A percentile compares a stretch with the other conserved stretches of the same genome.
phyloP scores from a whole-genome alignment of 2,888 invertebrate genomes.

The Xestoiulus laeticollis region DNA sequence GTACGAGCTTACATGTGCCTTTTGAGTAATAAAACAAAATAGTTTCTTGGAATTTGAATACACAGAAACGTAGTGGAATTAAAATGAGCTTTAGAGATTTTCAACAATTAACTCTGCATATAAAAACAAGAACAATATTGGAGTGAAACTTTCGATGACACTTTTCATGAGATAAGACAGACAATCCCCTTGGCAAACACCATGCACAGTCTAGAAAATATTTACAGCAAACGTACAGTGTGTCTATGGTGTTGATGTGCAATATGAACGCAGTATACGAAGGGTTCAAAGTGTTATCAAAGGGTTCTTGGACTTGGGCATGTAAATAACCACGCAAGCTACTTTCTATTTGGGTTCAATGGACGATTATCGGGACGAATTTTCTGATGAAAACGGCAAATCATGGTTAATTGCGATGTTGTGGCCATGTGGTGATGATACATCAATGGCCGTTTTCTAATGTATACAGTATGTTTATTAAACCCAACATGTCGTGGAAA shows the following conservation, averaged over 20 bases:
- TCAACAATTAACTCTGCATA: background rate
- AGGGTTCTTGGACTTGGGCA: background rate
- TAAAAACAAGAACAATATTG: background rate
- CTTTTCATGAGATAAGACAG: background rate
- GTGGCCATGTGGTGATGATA: no score
- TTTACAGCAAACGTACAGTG: background rate
- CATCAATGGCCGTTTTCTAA: no score
- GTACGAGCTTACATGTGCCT: no score
- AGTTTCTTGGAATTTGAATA: background rate
- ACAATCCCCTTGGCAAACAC: slow-evolving; percentile 7
- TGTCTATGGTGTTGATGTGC: background rate
- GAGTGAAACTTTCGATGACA: background rate
- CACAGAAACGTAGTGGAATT: background rate
- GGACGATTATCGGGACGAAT: background rate
- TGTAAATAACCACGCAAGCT: background rate
- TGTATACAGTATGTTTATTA: no score
- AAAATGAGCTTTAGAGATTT: background rate
- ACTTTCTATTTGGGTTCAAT: background rate
- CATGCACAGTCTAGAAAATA: background rate
- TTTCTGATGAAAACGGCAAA: background rate
- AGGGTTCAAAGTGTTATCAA: background rate
- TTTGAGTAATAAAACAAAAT: background rate
- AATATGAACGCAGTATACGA: background rate
- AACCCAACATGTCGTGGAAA: no score
- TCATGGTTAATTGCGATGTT: background rate